Evolutionary conservation across 2,113 vertebrate species (phyloP).

Genomic region (Crotalus viridis): DNA sequence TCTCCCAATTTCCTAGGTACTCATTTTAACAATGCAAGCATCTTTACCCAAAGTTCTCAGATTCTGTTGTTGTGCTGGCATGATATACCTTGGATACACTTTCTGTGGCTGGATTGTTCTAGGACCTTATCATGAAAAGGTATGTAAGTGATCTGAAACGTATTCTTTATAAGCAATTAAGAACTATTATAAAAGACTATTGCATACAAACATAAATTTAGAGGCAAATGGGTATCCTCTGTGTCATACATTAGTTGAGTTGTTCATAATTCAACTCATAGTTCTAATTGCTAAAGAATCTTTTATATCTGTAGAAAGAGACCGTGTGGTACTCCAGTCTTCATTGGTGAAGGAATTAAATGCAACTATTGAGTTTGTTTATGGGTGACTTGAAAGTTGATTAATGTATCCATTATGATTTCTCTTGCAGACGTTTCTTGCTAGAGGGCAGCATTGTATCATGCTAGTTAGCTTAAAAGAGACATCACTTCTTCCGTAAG

Average conservation of each 20-base stretch:
- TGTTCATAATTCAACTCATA: not conserved
- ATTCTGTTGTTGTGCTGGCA: constrained; percentile 95
- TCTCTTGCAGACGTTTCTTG: not conserved
- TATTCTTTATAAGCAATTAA: not conserved
- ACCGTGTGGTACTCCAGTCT: not conserved
- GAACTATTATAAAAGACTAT: not conserved
- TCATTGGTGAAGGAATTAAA: not conserved
- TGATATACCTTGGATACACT: constrained; percentile 97
- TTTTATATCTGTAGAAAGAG: not conserved
- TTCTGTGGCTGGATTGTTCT: constrained; percentile 98
- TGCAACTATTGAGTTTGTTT: not conserved
- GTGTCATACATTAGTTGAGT: not conserved
- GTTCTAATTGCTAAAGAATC: not conserved
- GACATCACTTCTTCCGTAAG: not conserved
- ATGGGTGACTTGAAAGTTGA: not conserved
- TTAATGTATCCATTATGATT: accelerated
- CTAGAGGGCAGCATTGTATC: constrained; percentile 59
- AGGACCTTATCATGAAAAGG: constrained; percentile 96
- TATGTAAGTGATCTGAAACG: constrained; percentile 46
- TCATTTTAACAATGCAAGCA: constrained; percentile 94
- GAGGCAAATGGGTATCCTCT: not conserved
- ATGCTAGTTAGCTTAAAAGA: not conserved
- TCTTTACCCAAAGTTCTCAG: constrained; percentile 91
- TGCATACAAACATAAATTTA: not conserved
- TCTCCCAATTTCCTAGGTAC: constrained; percentile 72